phyloP scores from a whole-genome alignment of 2,888 invertebrate species.

The Dermolepida albohirtum region DNA sequence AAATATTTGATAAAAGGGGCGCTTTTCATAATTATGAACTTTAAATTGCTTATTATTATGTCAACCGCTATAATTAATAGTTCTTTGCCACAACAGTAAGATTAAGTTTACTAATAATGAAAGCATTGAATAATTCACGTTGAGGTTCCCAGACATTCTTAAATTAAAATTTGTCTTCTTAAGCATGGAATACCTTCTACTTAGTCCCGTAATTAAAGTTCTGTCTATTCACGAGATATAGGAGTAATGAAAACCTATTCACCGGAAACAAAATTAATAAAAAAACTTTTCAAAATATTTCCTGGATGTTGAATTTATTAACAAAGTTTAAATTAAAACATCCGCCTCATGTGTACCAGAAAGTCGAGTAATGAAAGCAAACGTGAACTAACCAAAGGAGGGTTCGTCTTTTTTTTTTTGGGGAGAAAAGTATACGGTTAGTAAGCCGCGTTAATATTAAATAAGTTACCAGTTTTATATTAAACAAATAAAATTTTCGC shows the following conservation, averaged over 20 bases:
- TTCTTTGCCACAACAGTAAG: too few relatives aligned
- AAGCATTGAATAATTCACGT: too few relatives aligned
- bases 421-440: neutral
- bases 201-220: neutral
- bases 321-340: slow-evolving; percentile 13
- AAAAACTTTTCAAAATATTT: slow-evolving; percentile 9
- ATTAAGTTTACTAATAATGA: too few relatives aligned
- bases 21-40: too few relatives aligned
- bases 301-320: slow-evolving; percentile 16
- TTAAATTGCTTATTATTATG: too few relatives aligned
- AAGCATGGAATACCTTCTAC: too few relatives aligned
- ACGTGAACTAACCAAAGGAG: neutral
- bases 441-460: slow-evolving; percentile 6
- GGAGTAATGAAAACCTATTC: slow-evolving; percentile 1
- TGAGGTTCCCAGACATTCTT: too few relatives aligned
- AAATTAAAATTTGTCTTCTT: too few relatives aligned
- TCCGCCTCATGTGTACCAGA: neutral
- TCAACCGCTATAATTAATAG: too few relatives aligned
- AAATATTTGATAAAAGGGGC: too few relatives aligned
- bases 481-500: too few relatives aligned
- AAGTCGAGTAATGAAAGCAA: slow-evolving; percentile 1
- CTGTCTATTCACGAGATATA: slow-evolving; percentile 1
- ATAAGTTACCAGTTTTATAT: too few relatives aligned
- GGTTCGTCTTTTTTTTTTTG: neutral
- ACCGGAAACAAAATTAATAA: neutral